phyloP scores from a whole-genome alignment of 2,888 invertebrate species.

The Acanthosepion pharaonis region DNA sequence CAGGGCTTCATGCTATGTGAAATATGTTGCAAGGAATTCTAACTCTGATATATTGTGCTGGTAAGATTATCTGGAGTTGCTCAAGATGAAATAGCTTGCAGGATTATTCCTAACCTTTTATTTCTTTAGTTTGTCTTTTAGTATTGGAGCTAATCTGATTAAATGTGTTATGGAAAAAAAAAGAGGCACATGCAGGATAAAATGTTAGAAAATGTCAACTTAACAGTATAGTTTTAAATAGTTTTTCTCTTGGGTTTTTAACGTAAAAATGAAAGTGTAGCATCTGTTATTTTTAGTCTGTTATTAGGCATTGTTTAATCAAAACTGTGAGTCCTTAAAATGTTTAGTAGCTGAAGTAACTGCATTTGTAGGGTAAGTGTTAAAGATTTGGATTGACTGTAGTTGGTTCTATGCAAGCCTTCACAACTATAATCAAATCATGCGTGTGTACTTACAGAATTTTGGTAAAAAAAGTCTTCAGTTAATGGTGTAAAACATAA shows the following conservation, averaged over 20 bases:
- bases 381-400: too few species aligned
- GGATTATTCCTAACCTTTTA: constrained; percentile 1
- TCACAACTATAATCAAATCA: too few species aligned
- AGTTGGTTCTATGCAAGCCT: too few species aligned
- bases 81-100: neutral
- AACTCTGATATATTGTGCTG: neutral
- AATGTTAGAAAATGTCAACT: neutral
- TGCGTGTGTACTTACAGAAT: too few species aligned
- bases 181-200: neutral
- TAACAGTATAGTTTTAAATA: neutral
- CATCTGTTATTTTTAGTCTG: too few species aligned
- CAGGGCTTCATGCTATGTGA: constrained; percentile 21
- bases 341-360: too few species aligned
- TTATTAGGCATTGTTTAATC: too few species aligned
- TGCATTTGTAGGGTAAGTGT: too few species aligned
- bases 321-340: too few species aligned
- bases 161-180: neutral
- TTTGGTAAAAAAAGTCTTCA: too few species aligned
- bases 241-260: neutral
- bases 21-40: constrained; percentile 33
- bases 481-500: too few species aligned
- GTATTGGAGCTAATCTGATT: neutral
- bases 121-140: neutral
- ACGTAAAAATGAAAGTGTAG: neutral
- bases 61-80: constrained; percentile 21